A percentile compares a stretch with the other conserved stretches of the same genome.
These are phyloP conservation scores for Ammodytes dubius DNA, from an alignment of 2,113 vertebrate species.

Conservation along the genomic window DNA sequence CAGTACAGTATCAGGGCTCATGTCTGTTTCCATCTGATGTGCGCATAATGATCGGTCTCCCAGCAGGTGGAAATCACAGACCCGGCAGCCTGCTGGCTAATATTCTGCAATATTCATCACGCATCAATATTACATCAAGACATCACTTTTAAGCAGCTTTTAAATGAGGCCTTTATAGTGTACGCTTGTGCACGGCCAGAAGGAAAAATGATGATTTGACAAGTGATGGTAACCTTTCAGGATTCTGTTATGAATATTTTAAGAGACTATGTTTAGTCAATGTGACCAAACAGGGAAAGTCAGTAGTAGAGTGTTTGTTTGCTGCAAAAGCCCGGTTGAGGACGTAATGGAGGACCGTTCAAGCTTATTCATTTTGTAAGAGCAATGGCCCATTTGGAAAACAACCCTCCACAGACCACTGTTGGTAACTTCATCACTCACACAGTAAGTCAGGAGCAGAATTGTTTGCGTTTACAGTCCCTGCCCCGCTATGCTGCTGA, in stretches of 20 bases:
- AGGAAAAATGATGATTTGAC: conserved; percentile 48
- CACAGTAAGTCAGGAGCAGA: too few relatives aligned
- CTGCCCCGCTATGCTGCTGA: too few relatives aligned
- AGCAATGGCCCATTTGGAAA: too few relatives aligned
- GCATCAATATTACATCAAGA: conserved; percentile 77
- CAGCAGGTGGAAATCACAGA: conserved; percentile 68
- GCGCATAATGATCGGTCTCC: conserved; percentile 67
- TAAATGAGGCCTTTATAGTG: conserved; percentile 49
- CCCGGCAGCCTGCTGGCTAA: conserved; percentile 51
- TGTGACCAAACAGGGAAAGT: too few relatives aligned
- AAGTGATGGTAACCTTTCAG: conserved; percentile 63
- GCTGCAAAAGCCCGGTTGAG: too few relatives aligned
- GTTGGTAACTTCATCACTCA: too few relatives aligned
- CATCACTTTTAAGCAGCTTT: conserved; percentile 69
- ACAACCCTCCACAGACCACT: too few relatives aligned
- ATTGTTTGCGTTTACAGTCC: too few relatives aligned
- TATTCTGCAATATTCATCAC: conserved; percentile 76
- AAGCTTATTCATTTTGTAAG: too few relatives aligned
- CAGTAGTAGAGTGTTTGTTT: too few relatives aligned
- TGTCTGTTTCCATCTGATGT: conserved; percentile 81
- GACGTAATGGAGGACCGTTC: too few relatives aligned
- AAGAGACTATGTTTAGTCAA: too few relatives aligned
- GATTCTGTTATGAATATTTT: background rate
- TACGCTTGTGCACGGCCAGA: conserved; percentile 1
- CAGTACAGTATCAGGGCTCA: conserved; percentile 65